Evolutionary conservation across 2,888 invertebrate genomes (phyloP).

Genomic region (Sisyra terminalis): DNA sequence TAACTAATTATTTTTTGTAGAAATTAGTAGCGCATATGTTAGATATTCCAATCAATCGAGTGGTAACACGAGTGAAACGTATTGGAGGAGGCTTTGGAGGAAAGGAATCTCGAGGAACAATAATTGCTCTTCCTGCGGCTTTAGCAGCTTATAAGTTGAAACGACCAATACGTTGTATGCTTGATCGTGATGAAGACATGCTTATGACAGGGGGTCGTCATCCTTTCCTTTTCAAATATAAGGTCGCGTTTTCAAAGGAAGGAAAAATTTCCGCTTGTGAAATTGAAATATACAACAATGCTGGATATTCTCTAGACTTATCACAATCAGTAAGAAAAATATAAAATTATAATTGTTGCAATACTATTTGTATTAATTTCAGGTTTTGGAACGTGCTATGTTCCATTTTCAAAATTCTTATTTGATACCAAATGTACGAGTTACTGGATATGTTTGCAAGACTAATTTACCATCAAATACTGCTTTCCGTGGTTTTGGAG

Average conservation of each 20-base stretch:
- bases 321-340: conserved; percentile 61
- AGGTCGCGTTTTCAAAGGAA: conserved; percentile 57
- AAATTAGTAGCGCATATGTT: conserved; percentile 52
- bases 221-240: conserved; percentile 75
- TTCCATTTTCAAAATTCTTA: conserved; percentile 75
- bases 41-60: conserved; percentile 52
- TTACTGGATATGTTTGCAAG: conserved; percentile 58
- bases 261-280: conserved; percentile 62
- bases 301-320: conserved; percentile 68
- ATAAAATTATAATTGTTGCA: conserved; percentile 8
- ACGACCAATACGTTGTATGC: conserved; percentile 68
- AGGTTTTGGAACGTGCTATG: conserved; percentile 73
- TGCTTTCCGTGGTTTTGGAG: conserved; percentile 86
- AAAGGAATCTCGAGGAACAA: conserved; percentile 62
- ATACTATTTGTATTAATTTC: conserved; percentile 18
- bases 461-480: conserved; percentile 88
- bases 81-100: conserved; percentile 95
- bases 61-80: conserved; percentile 66
- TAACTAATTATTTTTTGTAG: conserved; percentile 25
- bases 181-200: conserved; percentile 94
- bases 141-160: conserved; percentile 65
- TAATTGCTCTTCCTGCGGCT: conserved; percentile 56
- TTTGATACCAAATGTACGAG: conserved; percentile 53
- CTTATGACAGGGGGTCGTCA: conserved; percentile 74
- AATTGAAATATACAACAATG: conserved; percentile 63